Base-by-base conservation (phyloP, 2,797 vertebrate genomes). In the Lithobates sylvaticus region DNA sequence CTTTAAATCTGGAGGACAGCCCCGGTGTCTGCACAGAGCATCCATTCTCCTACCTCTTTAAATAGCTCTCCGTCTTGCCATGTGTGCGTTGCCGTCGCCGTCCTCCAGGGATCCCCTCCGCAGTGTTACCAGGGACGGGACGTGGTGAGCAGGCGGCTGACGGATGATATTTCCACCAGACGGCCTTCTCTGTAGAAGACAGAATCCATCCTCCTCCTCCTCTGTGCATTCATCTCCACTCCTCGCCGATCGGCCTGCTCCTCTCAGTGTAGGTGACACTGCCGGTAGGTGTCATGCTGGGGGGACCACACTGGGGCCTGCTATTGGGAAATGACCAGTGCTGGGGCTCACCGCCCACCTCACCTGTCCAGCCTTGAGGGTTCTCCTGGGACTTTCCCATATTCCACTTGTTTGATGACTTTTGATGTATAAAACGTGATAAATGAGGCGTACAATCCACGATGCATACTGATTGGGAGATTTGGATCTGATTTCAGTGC, bases 81-180 rank as follows among this genome's bases (percentile, higher is more conserved):
- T 39, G 42, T 47, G n/a, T 8, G 42, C 23, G 71, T 50, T 29
- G 26, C 36, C 3, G 9, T 15, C 5, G 39, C 44, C 9, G n/a
- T 21, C 74, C 74, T 76, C 58, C 5, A 2, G 58, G 29, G 58
- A 42, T 10, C 15, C 21, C 10, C 39, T 39, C 34, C 34, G 4
- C 75, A 42, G 10, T 26, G 76, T 78, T 39, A 42, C 58, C 58
- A 78, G 36, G 76, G 32, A 78, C 58, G 34, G 61, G 76, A 39
- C 39, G 39, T 65, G 10, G 32, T n/a, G 61, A 15, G 61, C 58
- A 65, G 13, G 10, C 27, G 4, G 58, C n/a, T 64, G 58, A 3
- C 27, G 0, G 58, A 64, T 64, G 58, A 3, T 64, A n/a, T n/a
- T n/a, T n/a, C 18, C 58, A 64, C 58, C 23, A 23, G 58, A 13